Evolutionary conservation across 2,113 vertebrate species (phyloP).

Genomic region (Hylia prasina): DNA sequence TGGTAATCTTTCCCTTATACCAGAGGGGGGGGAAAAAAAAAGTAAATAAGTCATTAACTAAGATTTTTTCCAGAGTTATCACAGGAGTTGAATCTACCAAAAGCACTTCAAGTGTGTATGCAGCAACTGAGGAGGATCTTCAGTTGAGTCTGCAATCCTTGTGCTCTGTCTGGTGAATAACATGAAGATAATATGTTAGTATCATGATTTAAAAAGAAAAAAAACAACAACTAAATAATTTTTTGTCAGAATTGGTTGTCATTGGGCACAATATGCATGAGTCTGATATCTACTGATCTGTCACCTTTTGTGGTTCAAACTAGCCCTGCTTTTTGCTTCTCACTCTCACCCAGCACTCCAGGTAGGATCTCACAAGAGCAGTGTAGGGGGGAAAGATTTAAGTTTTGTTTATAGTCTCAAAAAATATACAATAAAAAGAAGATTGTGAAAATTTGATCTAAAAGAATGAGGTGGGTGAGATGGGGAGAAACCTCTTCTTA

Average conservation of each 20-base stretch:
- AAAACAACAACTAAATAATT: not conserved
- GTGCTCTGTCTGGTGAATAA: not conserved
- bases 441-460: not conserved
- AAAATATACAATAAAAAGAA: not conserved
- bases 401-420: not conserved
- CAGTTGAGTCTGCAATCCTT: not conserved
- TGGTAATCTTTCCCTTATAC: not conserved
- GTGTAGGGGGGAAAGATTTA: rapidly evolving
- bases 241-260: not conserved
- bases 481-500: not conserved
- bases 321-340: not conserved
- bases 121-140: not conserved
- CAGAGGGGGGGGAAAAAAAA: not conserved
- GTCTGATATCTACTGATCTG: not conserved
- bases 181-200: not conserved
- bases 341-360: not conserved
- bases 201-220: not conserved
- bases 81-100: not conserved
- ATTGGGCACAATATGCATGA: rapidly evolving
- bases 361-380: not conserved
- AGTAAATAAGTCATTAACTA: not conserved
- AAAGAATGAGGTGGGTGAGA: not conserved
- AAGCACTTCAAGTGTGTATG: not conserved
- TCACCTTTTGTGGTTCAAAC: not conserved
- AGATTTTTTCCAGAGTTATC: not conserved